A percentile compares a stretch with the other conserved stretches of the same genome.
These are phyloP conservation scores for Cirrhinus molitorella DNA, from an alignment of 2,797 vertebrate genomes.

Conservation along the genomic window DNA sequence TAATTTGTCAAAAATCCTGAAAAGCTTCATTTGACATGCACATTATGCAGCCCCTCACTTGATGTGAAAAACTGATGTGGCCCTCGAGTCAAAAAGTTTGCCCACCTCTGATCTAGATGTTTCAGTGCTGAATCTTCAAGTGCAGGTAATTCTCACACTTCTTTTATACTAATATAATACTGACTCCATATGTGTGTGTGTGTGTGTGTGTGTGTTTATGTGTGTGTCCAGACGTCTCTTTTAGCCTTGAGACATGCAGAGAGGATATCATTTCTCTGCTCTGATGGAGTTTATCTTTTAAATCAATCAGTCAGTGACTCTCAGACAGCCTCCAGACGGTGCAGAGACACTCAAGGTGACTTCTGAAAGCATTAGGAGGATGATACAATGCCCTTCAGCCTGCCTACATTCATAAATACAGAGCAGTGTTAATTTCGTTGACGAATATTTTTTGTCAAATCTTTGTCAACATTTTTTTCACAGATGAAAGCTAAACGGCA, in stretches of 20 bases:
- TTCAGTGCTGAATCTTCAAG: slow-evolving; percentile 7
- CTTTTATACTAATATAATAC: not conserved
- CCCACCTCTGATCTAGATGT: no score
- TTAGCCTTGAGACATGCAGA: slow-evolving; percentile 38
- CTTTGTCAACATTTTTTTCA: no score
- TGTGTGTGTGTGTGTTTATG: not conserved
- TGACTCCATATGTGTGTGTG: no score
- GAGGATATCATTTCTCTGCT: slow-evolving; percentile 45
- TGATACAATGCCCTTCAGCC: not conserved
- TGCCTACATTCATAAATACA: slow-evolving; percentile 8
- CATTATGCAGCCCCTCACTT: no score
- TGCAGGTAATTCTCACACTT: slow-evolving; percentile 4
- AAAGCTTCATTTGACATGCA: no score
- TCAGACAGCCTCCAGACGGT: slow-evolving; percentile 37
- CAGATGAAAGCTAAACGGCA: no score
- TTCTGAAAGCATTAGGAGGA: slow-evolving; percentile 27
- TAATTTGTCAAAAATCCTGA: no score
- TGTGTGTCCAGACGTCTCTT: slow-evolving; percentile 29
- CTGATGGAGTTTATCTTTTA: slow-evolving; percentile 32
- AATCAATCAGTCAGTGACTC: slow-evolving; percentile 41
- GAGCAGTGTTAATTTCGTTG: no score
- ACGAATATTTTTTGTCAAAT: no score
- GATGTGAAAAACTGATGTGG: no score
- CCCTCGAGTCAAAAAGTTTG: no score
- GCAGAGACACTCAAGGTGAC: slow-evolving; percentile 36